These are phyloP conservation scores for Oncorhynchus mykiss DNA, from an alignment of 2,113 vertebrate species.

Conservation along the genomic window DNA sequence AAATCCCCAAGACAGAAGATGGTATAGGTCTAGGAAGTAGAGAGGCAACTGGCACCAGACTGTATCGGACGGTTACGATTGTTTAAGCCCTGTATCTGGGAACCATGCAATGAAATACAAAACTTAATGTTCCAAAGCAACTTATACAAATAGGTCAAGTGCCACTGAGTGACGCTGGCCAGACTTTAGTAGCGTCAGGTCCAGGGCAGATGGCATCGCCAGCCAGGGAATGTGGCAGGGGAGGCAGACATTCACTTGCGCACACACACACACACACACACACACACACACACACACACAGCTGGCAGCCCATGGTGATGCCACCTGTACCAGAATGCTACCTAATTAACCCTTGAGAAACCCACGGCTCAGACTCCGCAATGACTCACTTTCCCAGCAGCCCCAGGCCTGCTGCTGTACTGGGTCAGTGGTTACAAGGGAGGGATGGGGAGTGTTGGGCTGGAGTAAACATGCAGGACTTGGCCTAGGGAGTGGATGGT, in stretches of 20 bases:
- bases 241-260: background rate
- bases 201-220: conserved; percentile 62
- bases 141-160: conserved; percentile 46
- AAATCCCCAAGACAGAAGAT: too few relatives aligned
- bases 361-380: conserved; percentile 38
- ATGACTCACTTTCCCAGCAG: conserved; percentile 47
- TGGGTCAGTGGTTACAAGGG: conserved; percentile 25
- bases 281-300: conserved; percentile 18
- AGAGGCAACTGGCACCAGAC: too few relatives aligned
- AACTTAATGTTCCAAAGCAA: conserved; percentile 18
- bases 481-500: too few relatives aligned
- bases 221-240: conserved; percentile 44
- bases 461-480: too few relatives aligned
- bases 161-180: background rate
- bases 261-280: conserved; percentile 13
- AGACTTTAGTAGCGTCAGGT: conserved; percentile 43
- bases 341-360: conserved; percentile 61
- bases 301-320: conserved; percentile 60
- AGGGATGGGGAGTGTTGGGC: conserved; percentile 25
- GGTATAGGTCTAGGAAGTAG: too few relatives aligned
- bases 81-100: too few relatives aligned
- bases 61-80: too few relatives aligned
- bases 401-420: conserved; percentile 17
- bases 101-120: too few relatives aligned
- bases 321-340: conserved; percentile 68